Evolutionary conservation across 1,140 invertebrate genomes (phyloP).

Genomic region (Hermatobates lingyangjiaoensis): DNA sequence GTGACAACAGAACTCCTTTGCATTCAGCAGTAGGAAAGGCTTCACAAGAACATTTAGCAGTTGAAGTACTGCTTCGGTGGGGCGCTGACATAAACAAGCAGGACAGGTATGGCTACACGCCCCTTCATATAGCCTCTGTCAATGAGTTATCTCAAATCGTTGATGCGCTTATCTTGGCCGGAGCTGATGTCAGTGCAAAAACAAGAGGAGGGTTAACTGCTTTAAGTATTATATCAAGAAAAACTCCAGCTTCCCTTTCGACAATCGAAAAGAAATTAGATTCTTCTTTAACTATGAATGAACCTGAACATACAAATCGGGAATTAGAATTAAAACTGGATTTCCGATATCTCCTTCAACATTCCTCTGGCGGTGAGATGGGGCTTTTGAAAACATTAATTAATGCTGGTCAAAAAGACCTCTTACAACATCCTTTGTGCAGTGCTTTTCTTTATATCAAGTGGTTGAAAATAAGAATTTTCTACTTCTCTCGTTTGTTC

Average conservation of each 20-base stretch:
- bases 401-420: constrained; percentile 63
- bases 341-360: constrained; percentile 55
- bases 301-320: constrained; percentile 51
- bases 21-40: constrained; percentile 60
- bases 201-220: constrained; percentile 66
- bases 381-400: constrained; percentile 64
- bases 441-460: constrained; percentile 66
- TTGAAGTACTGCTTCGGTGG: constrained; percentile 49
- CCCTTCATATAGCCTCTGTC: constrained; percentile 66
- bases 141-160: constrained; percentile 69
- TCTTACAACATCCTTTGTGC: constrained; percentile 60
- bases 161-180: constrained; percentile 58
- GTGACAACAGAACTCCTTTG: constrained; percentile 52
- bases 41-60: constrained; percentile 49
- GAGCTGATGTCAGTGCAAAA: constrained; percentile 63
- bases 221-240: constrained; percentile 58
- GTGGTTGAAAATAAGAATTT: constrained; percentile 76
- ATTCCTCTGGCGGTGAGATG: constrained; percentile 57
- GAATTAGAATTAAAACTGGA: constrained; percentile 65
- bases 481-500: constrained; percentile 57
- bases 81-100: constrained; percentile 65
- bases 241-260: constrained; percentile 58
- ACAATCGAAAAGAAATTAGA: constrained; percentile 58
- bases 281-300: constrained; percentile 52
- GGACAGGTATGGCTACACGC: constrained; percentile 75